Conservation (phyloP, 2,113 vertebrate genomes). For the Herpetotheres cachinnans region DNA sequence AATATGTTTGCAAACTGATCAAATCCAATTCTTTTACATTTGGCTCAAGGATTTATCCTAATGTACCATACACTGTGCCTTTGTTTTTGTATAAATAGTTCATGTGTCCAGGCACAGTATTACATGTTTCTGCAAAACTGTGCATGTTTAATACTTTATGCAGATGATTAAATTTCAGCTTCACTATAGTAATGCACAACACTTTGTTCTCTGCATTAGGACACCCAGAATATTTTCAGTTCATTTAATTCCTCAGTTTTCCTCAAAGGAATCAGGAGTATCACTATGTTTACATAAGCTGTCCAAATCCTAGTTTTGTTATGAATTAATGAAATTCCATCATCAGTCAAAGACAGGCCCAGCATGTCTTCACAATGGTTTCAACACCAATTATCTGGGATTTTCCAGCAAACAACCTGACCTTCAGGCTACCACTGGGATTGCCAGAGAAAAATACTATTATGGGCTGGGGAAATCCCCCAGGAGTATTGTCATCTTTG, state of each 20-base stretch:
- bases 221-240: background rate
- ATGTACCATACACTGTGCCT: background rate
- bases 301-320: conserved; percentile 13
- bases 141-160: background rate
- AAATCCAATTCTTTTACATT: background rate
- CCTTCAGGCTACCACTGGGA: background rate
- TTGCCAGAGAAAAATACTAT: background rate
- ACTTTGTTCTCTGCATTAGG: background rate
- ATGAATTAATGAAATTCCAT: conserved; percentile 14
- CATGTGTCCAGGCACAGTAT: background rate
- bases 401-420: conserved; percentile 24
- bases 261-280: background rate
- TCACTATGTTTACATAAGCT: background rate
- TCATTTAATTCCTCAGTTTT: background rate
- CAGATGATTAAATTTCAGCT: background rate
- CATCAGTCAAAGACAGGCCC: conserved; percentile 36
- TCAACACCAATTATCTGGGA: background rate
- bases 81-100: conserved; percentile 17
- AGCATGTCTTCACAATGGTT: background rate
- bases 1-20: background rate
- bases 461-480: background rate
- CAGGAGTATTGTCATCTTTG: background rate
- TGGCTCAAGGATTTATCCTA: background rate
- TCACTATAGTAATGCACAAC: background rate
- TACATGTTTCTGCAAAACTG: conserved; percentile 4